Conservation (phyloP, 2,888 invertebrate genomes). For the Yponomeuta evonymella region DNA sequence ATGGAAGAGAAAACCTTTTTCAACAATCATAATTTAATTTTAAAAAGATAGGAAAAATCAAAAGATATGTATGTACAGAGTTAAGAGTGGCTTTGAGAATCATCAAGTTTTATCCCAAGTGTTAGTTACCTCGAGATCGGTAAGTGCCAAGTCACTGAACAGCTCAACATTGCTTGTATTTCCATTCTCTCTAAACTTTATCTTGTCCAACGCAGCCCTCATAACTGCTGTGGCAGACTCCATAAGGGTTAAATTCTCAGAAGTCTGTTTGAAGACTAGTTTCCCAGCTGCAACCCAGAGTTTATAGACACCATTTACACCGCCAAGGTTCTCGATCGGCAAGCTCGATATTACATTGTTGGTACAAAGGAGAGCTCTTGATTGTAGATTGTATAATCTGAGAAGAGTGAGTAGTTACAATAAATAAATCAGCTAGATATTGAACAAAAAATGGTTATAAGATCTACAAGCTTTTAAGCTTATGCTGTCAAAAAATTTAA, state of each 20-base stretch:
- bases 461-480: too few relatives aligned
- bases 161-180: conserved; percentile 47
- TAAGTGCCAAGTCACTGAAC: conserved; percentile 73
- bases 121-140: conserved; percentile 71
- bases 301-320: conserved; percentile 75
- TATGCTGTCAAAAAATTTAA: too few relatives aligned
- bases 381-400: conserved; percentile 74
- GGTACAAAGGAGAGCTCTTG: conserved; percentile 80
- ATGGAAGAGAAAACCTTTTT: too few relatives aligned
- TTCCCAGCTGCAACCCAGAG: conserved; percentile 82
- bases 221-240: conserved; percentile 85
- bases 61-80: background rate
- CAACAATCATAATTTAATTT: too few relatives aligned
- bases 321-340: conserved; percentile 79
- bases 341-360: conserved; percentile 81
- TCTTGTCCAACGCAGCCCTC: conserved; percentile 83
- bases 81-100: background rate
- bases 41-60: background rate
- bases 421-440: background rate
- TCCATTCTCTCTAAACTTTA: conserved; percentile 66
- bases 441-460: too few relatives aligned
- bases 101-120: background rate
- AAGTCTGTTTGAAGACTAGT: conserved; percentile 75
- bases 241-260: conserved; percentile 68
- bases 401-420: conserved; percentile 27